These are phyloP conservation scores for Marronus borbonicus DNA, from an alignment of 2,888 invertebrate species.

Conservation along the genomic window DNA sequence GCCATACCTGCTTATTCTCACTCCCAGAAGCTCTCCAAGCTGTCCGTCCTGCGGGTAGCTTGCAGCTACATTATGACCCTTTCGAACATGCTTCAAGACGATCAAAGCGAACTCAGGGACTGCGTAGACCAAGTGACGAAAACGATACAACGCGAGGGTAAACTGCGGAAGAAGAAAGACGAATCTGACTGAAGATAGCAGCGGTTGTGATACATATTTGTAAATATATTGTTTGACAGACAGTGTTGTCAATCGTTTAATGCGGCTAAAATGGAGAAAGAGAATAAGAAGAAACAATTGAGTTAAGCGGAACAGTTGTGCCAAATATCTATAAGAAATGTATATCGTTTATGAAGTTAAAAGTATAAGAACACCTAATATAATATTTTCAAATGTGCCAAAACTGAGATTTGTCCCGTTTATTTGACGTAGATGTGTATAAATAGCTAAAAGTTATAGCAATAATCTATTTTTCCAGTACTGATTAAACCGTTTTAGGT, in stretches of 20 bases:
- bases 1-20: constrained; percentile 93
- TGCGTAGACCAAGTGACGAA: constrained; percentile 92
- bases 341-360: neutral
- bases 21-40: constrained; percentile 93
- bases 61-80: constrained; percentile 94
- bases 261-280: neutral
- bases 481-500: constrained; percentile 35
- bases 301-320: constrained; percentile 2
- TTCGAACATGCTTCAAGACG: constrained; percentile 82
- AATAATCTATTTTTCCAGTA: constrained; percentile 45
- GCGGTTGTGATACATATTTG: constrained; percentile 1
- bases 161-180: constrained; percentile 88
- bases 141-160: constrained; percentile 94
- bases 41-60: constrained; percentile 93
- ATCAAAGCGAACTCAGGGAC: constrained; percentile 74
- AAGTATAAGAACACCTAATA: neutral
- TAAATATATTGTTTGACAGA: constrained; percentile 25
- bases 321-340: constrained; percentile 28
- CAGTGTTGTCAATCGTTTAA: constrained; percentile 17
- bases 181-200: constrained; percentile 68
- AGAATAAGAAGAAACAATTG: neutral
- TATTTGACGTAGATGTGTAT: neutral
- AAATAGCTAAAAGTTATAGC: constrained; percentile 24
- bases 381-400: constrained; percentile 38
- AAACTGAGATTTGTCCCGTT: constrained; percentile 18